phyloP scores from a whole-genome alignment of 2,888 invertebrate species.

The Sarcophaga carnaria region DNA sequence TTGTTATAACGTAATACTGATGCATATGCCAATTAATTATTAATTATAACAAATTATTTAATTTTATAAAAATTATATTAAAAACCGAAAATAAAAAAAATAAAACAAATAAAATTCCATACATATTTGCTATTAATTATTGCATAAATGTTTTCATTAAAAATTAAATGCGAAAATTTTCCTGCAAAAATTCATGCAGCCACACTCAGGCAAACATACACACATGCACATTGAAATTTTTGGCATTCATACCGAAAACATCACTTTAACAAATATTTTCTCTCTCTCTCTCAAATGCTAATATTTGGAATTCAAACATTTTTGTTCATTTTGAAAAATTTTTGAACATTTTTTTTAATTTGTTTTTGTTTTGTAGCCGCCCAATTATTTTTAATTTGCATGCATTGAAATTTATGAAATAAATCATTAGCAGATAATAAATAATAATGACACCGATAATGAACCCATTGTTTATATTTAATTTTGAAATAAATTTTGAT shows the following conservation, averaged over 20 bases:
- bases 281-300: background rate
- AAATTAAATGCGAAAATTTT: background rate
- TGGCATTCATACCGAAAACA: too few species aligned
- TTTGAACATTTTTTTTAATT: too few species aligned
- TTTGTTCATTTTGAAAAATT: too few species aligned
- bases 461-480: background rate
- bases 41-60: too few species aligned
- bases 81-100: too few species aligned
- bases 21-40: too few species aligned
- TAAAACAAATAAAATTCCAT: too few species aligned
- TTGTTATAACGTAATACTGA: too few species aligned
- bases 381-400: slow-evolving; percentile 12
- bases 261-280: too few species aligned
- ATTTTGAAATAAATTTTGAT: background rate
- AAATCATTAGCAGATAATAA: background rate
- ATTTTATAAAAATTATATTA: too few species aligned
- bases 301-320: too few species aligned
- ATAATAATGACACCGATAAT: background rate
- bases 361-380: background rate
- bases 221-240: background rate
- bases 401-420: background rate
- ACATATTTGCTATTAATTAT: background rate
- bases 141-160: background rate
- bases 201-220: background rate
- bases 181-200: background rate